These are phyloP conservation scores for Crossocerus cetratus DNA, from an alignment of 2,888 invertebrate genomes.

Conservation along the genomic window DNA sequence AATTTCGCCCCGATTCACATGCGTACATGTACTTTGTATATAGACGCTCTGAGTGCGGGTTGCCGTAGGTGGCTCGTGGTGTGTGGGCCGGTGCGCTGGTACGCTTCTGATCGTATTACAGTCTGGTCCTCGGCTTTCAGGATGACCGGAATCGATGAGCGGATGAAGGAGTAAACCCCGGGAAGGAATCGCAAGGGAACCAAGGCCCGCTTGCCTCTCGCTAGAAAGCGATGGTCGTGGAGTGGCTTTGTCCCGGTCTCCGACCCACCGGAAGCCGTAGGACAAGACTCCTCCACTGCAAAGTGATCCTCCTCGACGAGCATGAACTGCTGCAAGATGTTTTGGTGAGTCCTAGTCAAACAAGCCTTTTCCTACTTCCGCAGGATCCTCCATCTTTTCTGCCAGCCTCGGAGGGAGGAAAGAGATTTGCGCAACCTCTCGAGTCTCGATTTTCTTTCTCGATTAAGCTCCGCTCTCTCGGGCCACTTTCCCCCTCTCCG, in stretches of 20 bases:
- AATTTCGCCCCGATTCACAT: too few relatives aligned
- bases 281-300: conserved; percentile 84
- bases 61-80: background rate
- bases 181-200: conserved; percentile 49
- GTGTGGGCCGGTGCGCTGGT: conserved; percentile 4
- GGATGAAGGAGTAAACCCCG: conserved; percentile 53
- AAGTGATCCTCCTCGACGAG: conserved; percentile 93
- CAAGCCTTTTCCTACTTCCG: conserved; percentile 7
- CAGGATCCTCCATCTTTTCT: background rate
- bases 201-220: conserved; percentile 21
- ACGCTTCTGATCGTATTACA: conserved; percentile 43
- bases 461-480: too few relatives aligned
- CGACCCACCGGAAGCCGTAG: conserved; percentile 78
- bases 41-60: background rate
- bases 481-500: too few relatives aligned
- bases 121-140: conserved; percentile 51
- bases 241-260: conserved; percentile 75
- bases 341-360: conserved; percentile 81
- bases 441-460: background rate
- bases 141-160: conserved; percentile 57
- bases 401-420: background rate
- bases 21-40: too few relatives aligned
- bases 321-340: conserved; percentile 93
- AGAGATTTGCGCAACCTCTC: background rate
- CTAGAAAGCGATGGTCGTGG: conserved; percentile 72